phyloP scores from a whole-genome alignment of 2,888 invertebrate species.

The Rugalucina vietnamica region DNA sequence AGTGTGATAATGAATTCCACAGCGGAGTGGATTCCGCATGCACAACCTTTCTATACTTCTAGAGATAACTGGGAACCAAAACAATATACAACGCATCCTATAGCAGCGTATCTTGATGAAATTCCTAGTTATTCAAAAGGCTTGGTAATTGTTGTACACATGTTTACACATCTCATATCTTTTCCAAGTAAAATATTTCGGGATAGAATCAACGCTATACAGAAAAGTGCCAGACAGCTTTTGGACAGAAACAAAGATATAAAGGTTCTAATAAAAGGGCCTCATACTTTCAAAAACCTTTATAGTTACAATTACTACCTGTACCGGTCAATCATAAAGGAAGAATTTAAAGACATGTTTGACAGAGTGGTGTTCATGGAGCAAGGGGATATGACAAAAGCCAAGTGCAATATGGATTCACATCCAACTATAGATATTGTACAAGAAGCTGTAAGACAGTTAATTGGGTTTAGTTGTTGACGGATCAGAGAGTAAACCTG shows the following conservation, averaged over 20 bases:
- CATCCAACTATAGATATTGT: background rate
- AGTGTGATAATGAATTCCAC: background rate
- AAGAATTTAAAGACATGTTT: background rate
- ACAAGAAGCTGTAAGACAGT: background rate
- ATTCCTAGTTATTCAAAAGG: background rate
- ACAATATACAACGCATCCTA: background rate
- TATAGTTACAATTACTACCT: background rate
- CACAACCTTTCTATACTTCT: background rate
- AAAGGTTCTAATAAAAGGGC: background rate
- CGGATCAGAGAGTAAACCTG: too few species aligned
- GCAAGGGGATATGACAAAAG: background rate
- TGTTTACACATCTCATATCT: background rate
- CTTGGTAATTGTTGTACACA: background rate
- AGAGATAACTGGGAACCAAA: background rate
- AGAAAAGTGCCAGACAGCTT: background rate
- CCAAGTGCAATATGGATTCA: background rate
- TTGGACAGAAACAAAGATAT: background rate
- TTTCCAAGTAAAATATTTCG: background rate
- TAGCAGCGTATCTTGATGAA: background rate
- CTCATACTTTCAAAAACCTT: background rate
- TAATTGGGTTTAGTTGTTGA: background rate
- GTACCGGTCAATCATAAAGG: background rate
- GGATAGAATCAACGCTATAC: background rate
- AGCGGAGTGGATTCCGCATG: background rate
- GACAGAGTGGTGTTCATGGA: background rate